Percentiles rank a stretch among this genome's conserved stretches.
These are phyloP conservation scores for Protodeltote pygarga DNA, from an alignment of 2,888 invertebrate genomes.

Conservation along the genomic window DNA sequence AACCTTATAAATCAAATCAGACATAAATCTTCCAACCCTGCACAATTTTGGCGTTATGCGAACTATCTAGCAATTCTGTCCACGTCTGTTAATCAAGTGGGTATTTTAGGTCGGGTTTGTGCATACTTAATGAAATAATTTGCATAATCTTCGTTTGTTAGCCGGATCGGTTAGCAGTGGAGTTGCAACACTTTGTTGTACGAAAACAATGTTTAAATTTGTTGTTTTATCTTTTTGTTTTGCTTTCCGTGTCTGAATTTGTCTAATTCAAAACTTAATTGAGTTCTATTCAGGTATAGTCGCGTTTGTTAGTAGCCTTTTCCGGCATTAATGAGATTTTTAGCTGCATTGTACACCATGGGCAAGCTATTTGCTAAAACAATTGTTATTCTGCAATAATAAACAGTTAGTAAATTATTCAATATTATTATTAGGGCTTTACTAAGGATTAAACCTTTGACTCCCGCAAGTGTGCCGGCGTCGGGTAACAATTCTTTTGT, in stretches of 20 bases:
- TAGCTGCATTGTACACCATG: too few species aligned
- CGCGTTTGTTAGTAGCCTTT: slow-evolving; percentile 13
- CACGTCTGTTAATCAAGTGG: slow-evolving; percentile 58
- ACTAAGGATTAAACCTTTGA: too few species aligned
- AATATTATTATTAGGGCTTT: too few species aligned
- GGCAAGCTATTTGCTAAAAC: too few species aligned
- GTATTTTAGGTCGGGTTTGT: slow-evolving; percentile 50
- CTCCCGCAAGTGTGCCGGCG: too few species aligned
- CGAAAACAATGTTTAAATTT: slow-evolving; percentile 43
- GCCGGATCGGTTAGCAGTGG: slow-evolving; percentile 39
- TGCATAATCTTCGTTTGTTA: slow-evolving; percentile 58
- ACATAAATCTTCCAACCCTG: slow-evolving; percentile 19
- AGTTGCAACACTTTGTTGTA: slow-evolving; percentile 36
- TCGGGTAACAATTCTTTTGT: too few species aligned
- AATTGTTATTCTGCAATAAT: too few species aligned
- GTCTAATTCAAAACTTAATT: slow-evolving; percentile 23
- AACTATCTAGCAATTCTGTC: slow-evolving; percentile 45
- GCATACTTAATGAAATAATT: slow-evolving; percentile 58
- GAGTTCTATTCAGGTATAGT: slow-evolving; percentile 26
- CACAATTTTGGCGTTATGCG: slow-evolving; percentile 19
- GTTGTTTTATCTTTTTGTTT: slow-evolving; percentile 36
- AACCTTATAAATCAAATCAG: slow-evolving; percentile 1
- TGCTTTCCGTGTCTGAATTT: slow-evolving; percentile 6
- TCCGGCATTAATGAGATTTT: too few species aligned
- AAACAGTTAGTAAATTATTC: too few species aligned